These are phyloP conservation scores for Lepidurus packardi DNA, from an alignment of 1,140 invertebrate species.

Conservation along the genomic window DNA sequence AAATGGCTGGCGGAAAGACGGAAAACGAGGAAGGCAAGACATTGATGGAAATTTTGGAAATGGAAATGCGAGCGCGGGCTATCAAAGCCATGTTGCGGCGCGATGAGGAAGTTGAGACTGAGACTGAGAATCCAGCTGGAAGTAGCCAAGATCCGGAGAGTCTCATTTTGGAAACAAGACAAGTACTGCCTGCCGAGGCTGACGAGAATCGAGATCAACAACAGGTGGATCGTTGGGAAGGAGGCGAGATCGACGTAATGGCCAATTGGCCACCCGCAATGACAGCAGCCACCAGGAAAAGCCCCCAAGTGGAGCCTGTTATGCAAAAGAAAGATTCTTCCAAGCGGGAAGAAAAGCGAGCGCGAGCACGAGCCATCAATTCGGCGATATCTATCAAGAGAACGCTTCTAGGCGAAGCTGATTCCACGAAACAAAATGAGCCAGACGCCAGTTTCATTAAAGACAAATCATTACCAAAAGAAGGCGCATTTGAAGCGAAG, in stretches of 20 bases:
- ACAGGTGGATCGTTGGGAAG: background rate
- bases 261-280: constrained; percentile 6
- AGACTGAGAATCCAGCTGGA: background rate
- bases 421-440: background rate
- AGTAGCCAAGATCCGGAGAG: background rate
- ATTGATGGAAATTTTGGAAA: constrained; percentile 48
- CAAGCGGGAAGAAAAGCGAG: background rate
- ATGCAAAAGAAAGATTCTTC: background rate
- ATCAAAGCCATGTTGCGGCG: constrained; percentile 49
- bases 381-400: background rate
- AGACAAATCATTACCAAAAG: constrained; percentile 15
- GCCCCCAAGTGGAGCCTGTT: background rate
- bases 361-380: background rate
- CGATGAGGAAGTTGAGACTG: constrained; percentile 32
- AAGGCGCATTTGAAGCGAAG: background rate
- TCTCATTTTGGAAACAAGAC: background rate
- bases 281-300: background rate
- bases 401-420: background rate
- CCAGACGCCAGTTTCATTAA: constrained; percentile 11
- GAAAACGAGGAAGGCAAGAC: constrained; percentile 35
- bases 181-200: background rate
- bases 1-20: background rate
- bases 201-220: background rate
- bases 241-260: constrained; percentile 8
- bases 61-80: constrained; percentile 49